Base-by-base conservation (phyloP, 2,113 vertebrate genomes). In the Poeciliopsis occidentalis region DNA sequence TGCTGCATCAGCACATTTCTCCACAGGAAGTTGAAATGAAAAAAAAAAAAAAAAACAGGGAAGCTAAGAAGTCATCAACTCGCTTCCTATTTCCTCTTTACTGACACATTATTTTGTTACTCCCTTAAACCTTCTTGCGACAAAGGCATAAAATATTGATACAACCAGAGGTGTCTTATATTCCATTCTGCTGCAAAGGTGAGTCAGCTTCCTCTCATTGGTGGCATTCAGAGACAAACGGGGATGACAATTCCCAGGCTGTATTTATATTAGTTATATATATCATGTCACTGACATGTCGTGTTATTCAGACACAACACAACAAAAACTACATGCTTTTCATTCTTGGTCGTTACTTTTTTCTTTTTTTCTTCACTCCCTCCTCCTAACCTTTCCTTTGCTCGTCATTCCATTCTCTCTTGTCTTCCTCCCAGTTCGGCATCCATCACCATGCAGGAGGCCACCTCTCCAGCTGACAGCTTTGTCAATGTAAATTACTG, bases 401-500 rank as follows among this genome's bases (percentile, higher is more conserved):
- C 32, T 57, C 24, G 19, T 60, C 67, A 69, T 13, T 41, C 22
- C 69, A 31, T 24, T 72, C 70, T 65, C 39, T 69, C 78, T 81
- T 57, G 39, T 80, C 89, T 76, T 85, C 83, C 86, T 92, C 92
- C 86, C 90, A 92, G 92, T 92, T 92, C 69, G 71, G 86, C 88
- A 95, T 94, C 93, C 93, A 95, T 95, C 94, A 94, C 92, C 51
- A 80, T 79, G 88, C 89, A 78, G 93, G 91, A 87, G 92, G 90
- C 93, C 87, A 87, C 85, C 91, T 92, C 84, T 92, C 79, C 84
- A 91, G 64, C 92, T 94, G 95, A 94, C 94, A 95, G 93, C 93
- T 95, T 93, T 95, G 95, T 95, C 95, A 95, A 94, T 95, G 93
- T 92, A 92, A 93, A 94, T 95, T 94, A 95, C 93, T 93, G 88